phyloP scores from a whole-genome alignment of 2,797 vertebrate genomes.

The Acipenser oxyrinchus region DNA sequence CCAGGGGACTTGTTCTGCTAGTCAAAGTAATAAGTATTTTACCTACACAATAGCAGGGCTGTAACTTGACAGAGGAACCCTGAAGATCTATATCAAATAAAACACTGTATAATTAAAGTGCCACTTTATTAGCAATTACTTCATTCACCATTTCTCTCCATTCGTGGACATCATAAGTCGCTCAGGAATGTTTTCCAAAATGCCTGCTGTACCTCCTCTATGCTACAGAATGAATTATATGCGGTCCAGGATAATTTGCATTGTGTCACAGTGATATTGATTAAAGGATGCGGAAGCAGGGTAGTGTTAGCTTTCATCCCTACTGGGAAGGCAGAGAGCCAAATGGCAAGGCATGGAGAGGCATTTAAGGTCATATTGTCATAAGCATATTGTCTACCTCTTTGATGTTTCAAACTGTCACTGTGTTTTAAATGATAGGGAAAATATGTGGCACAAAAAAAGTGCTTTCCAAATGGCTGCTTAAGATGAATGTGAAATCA shows the following conservation, averaged over 20 bases:
- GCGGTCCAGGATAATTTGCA: conserved; percentile 64
- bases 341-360: conserved; percentile 57
- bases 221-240: conserved; percentile 48
- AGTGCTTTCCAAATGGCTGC: conserved; percentile 2
- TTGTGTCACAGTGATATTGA: conserved; percentile 67
- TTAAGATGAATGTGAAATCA: neutral
- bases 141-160: conserved; percentile 22
- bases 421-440: conserved; percentile 54
- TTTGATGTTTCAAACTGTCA: conserved; percentile 54
- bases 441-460: conserved; percentile 40
- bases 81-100: conserved; percentile 34
- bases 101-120: conserved; percentile 42
- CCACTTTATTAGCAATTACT: conserved; percentile 25
- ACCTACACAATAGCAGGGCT: conserved; percentile 51
- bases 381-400: conserved; percentile 55
- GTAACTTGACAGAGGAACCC: conserved; percentile 45
- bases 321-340: conserved; percentile 59
- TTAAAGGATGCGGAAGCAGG: conserved; percentile 48
- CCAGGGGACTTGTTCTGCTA: conserved; percentile 49
- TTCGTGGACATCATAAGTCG: neutral
- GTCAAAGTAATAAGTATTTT: conserved; percentile 54
- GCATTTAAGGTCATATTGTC: conserved; percentile 56
- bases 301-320: conserved; percentile 54
- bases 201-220: neutral
- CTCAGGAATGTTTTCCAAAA: neutral